A percentile compares a stretch with the other conserved stretches of the same genome.
These are phyloP conservation scores for Sinodicranocentrus sp. DNA, from an alignment of 2,888 invertebrate genomes.

Conservation along the genomic window DNA sequence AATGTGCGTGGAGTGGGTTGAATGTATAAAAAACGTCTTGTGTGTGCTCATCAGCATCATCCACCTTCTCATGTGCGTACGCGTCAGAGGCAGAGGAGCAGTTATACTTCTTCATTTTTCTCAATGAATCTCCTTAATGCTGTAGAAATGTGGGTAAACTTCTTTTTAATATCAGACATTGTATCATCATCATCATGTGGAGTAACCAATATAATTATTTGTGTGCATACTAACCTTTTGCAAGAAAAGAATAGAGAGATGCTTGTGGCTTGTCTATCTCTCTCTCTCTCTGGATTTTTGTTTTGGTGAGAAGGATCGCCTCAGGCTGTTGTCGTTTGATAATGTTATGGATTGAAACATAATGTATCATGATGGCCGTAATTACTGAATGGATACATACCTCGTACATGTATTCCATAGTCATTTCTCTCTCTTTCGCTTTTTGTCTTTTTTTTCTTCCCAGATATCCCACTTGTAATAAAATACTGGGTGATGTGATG, in stretches of 20 bases:
- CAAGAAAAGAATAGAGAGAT: background rate
- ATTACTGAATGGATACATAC: conserved; percentile 45
- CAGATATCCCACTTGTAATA: too few relatives aligned
- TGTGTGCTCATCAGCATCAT: background rate
- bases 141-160: conserved; percentile 35
- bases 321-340: conserved; percentile 34
- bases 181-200: conserved; percentile 13
- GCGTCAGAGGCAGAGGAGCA: background rate
- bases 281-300: conserved; percentile 18
- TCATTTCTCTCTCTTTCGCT: background rate
- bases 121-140: conserved; percentile 38
- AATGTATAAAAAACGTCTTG: background rate
- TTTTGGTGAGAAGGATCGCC: conserved; percentile 32
- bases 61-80: background rate
- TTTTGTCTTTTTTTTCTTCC: conserved; percentile 5
- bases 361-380: conserved; percentile 51
- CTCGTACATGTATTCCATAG: background rate
- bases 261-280: background rate
- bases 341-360: conserved; percentile 17
- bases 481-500: too few relatives aligned
- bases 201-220: conserved; percentile 7
- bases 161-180: conserved; percentile 26
- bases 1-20: background rate
- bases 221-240: background rate
- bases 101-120: conserved; percentile 22